Evolutionary conservation across 2,113 vertebrate species (phyloP).

Genomic region (Antechinus stuartii): DNA sequence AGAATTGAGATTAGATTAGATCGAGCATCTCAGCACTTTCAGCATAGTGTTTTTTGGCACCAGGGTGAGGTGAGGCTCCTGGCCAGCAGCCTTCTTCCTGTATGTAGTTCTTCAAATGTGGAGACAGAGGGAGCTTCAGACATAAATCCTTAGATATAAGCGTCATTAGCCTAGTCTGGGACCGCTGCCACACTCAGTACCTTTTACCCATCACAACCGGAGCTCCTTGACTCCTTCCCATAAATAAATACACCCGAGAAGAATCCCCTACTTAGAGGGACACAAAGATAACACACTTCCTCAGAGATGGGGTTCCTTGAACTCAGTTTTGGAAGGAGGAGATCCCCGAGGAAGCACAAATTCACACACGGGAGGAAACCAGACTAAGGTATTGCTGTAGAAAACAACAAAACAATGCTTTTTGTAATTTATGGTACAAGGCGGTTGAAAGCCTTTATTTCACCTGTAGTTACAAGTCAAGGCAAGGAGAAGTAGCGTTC

Average conservation of each 20-base stretch:
- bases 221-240: background rate
- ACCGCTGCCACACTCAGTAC: background rate
- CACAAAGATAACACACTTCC: background rate
- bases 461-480: background rate
- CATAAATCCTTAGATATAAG: background rate
- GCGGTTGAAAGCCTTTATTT: background rate
- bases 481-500: background rate
- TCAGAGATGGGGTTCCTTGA: background rate
- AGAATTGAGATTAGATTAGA: background rate
- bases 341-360: background rate
- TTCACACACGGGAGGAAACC: background rate
- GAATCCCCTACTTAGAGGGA: background rate
- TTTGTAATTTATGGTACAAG: background rate
- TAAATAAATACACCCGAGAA: background rate
- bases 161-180: background rate
- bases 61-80: background rate
- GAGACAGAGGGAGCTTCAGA: conserved; percentile 1
- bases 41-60: background rate
- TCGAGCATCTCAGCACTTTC: background rate
- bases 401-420: background rate
- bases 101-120: background rate
- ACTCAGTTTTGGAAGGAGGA: background rate
- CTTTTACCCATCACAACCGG: background rate
- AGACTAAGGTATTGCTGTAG: background rate
- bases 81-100: background rate